Evolutionary conservation across 2,797 vertebrate genomes (phyloP), one percentile per base, ranked within the genome.

Genomic region (Enteromius viviparus): DNA sequence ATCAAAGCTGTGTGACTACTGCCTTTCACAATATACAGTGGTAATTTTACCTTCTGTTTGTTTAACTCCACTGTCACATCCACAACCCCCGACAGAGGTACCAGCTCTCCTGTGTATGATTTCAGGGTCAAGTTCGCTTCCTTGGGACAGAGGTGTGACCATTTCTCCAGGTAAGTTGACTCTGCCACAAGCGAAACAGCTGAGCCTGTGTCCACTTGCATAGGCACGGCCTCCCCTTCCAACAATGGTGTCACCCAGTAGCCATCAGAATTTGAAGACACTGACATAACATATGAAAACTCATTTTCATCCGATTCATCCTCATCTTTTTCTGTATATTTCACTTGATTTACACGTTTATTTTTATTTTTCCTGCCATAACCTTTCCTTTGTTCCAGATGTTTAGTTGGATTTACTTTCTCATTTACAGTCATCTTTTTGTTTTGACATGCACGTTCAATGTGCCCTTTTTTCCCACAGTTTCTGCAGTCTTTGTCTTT

Each of bases 51-150:
- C 21, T 60, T 72, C 42, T 80, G 83, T 47, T 74, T 79, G 15
- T 84, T 75, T 8, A 84, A 42, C n/a, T 55, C 68, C 1, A 69
- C 83, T 19, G 69, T 80, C 42, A 80, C 47, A 80, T 80, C 66
- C 49, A 84, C 29, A 49, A 75, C 69, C 26, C 77, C 45, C 11
- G 60, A 45, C 4, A 76, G 29, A 11, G 32, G 49, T 40, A 76
- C 74, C 60, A 40, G 62, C 62, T 58, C 53, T 60, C 8, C 19
- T 10, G 9, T 76, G n/a, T 49, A 47, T 71, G 69, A 11, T 42
- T 70, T 70, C 34, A 70, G 32, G 32, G 32, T 4, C 32, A 34
- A 34, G 32, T 34, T 34, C 32, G 32, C 32, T 34, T 34, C 32
- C 32, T 34, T 34, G 5, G 42, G 23, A 21, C 15, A 34, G 72